These are phyloP conservation scores for Galago senegalensis DNA, from an alignment of 2,797 vertebrate genomes.

Conservation along the genomic window DNA sequence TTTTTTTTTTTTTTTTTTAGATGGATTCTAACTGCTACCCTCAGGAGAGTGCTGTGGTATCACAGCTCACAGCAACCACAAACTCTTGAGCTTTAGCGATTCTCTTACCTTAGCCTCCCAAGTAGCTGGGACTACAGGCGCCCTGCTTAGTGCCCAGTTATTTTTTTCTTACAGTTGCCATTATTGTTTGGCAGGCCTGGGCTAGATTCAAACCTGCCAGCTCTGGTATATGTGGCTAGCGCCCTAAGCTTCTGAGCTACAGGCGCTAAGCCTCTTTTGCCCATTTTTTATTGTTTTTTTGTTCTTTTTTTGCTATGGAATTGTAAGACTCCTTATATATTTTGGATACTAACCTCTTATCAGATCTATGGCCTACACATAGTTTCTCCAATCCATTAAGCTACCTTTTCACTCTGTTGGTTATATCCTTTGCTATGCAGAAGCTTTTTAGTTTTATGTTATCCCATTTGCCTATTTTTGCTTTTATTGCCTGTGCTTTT, in stretches of 20 bases:
- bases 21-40: too few species aligned
- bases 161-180: too few species aligned
- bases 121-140: too few species aligned
- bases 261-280: not conserved
- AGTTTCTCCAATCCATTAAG: not conserved
- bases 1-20: not conserved
- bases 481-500: not conserved
- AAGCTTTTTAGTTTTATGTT: not conserved
- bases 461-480: not conserved
- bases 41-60: too few species aligned
- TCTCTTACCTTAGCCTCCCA: too few species aligned
- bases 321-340: not conserved
- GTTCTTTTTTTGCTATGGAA: not conserved
- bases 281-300: not conserved
- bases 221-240: too few species aligned
- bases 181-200: too few species aligned
- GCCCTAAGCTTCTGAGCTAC: too few species aligned
- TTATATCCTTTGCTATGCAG: not conserved
- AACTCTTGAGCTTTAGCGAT: too few species aligned
- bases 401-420: not conserved
- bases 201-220: too few species aligned
- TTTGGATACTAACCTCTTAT: not conserved
- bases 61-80: too few species aligned
- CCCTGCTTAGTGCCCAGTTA: too few species aligned
- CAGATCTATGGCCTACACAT: not conserved